Evolutionary conservation across 2,888 invertebrate species (phyloP).

Genomic region (Noctua comes): DNA sequence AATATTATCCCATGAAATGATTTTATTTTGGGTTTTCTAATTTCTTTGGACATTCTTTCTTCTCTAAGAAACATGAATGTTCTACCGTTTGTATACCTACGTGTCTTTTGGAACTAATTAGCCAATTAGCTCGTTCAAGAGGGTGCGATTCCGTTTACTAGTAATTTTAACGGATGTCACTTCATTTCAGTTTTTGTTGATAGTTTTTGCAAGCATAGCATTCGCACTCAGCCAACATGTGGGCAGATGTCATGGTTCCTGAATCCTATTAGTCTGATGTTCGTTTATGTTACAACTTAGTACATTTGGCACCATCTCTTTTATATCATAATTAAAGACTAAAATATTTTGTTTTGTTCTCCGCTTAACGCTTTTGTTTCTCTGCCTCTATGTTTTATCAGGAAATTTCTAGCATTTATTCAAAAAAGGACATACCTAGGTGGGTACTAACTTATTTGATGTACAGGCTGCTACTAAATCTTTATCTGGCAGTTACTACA

Average conservation of each 20-base stretch:
- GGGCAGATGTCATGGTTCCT: constrained; percentile 16
- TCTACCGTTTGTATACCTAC: not conserved
- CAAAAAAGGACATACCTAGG: not conserved
- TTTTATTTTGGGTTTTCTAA: not conserved
- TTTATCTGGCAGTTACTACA: not conserved
- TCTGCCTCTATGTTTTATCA: not conserved
- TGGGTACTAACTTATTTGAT: not conserved
- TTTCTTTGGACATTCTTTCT: not conserved
- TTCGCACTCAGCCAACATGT: constrained; percentile 17
- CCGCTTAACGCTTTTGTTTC: not conserved
- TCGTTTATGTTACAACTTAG: not conserved
- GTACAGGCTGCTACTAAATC: not conserved
- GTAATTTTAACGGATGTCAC: constrained; percentile 32
- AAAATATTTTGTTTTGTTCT: not conserved
- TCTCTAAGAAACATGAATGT: not conserved
- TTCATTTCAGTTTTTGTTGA: constrained; percentile 31
- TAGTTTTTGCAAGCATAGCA: constrained; percentile 22
- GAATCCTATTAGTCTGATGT: constrained; percentile 12
- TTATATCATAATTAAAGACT: not conserved
- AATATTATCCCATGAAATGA: not conserved
- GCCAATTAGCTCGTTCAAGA: constrained; percentile 47
- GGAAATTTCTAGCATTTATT: not conserved
- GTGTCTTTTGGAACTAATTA: constrained; percentile 44
- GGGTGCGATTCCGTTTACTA: constrained; percentile 26
- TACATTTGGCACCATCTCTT: not conserved